Percentiles rank a stretch among this genome's conserved stretches.
Evolutionary conservation across 2,888 invertebrate genomes (phyloP).

Genomic region (Gisinianus flammeolus): DNA sequence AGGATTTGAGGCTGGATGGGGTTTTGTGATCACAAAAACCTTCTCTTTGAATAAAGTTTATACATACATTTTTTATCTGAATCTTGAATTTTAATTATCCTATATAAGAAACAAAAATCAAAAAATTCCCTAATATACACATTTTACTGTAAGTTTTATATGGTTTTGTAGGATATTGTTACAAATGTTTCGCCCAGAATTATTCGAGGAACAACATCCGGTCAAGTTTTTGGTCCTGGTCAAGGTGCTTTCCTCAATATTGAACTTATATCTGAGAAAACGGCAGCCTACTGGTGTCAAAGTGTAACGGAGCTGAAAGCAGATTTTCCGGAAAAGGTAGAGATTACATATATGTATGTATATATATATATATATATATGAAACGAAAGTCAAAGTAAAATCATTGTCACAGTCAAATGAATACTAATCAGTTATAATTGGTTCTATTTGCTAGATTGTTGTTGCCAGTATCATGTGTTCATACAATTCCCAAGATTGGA

Average conservation of each 20-base stretch:
- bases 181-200: conserved; percentile 98
- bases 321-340: conserved; percentile 90
- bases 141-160: too few species aligned
- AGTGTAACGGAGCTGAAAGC: conserved; percentile 85
- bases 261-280: conserved; percentile 97
- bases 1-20: conserved; percentile 96
- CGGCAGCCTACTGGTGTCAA: conserved; percentile 88
- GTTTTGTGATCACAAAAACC: conserved; percentile 96
- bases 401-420: background rate
- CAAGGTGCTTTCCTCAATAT: conserved; percentile 97
- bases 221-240: conserved; percentile 91
- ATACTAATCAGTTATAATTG: background rate
- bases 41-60: conserved; percentile 90
- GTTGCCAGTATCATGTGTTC: conserved; percentile 97
- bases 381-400: too few species aligned
- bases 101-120: background rate
- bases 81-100: background rate
- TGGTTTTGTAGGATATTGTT: conserved; percentile 90
- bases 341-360: too few species aligned
- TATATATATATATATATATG: too few species aligned
- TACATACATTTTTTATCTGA: conserved; percentile 44
- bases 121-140: conserved; percentile 10
- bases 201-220: conserved; percentile 89
- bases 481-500: conserved; percentile 88
- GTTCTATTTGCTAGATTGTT: conserved; percentile 75